Base-by-base conservation (phyloP, 2,888 invertebrate species). In the Schizaphis graminum region DNA sequence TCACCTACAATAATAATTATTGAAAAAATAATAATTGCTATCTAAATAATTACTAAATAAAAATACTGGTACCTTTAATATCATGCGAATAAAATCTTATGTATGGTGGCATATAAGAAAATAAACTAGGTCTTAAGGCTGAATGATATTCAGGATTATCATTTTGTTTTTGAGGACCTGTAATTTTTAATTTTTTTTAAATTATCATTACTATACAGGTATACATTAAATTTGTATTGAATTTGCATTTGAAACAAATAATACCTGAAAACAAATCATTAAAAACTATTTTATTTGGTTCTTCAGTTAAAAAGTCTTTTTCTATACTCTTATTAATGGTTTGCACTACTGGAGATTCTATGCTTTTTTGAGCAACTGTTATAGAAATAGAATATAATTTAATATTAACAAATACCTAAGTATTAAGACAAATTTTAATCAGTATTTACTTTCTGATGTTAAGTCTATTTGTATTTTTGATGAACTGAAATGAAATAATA, bases 31-130 rank as follows among this genome's bases (percentile, higher is more conserved):
- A 67, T 47, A n/a, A 91, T 67, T 44, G 28, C 89, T 53, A 89
- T 16, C 77, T 41, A 21, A 90, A 84, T 1, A 92, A 77, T 53
- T 53, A 53, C 1, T 56, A 28, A 86, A 90, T 41, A 28, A 57
- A 44, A 77, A 35, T 5, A 28, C 4, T 67, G 13, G 92, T 95
- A 95, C 96, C 96, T 95, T 96, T 96, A 47, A 97, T 97, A 95
- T 98, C 98, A 96, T 97, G 97, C 0, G 97, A 96, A 91, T 97
- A 97, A 96, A 99, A 99, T 95, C 97, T 97, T 94, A 99, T 97
- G 96, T 98, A 98, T 0, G 98, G 98, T 24, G 98, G 98, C 95
- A 98, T 97, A 95, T 97, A 96, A 0, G 98, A 97, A 96, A 98
- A 98, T 3, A 98, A 96, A 92, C 98, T 98, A 11, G 96, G 96